Evolutionary conservation across 2,113 vertebrate genomes (phyloP), one percentile per base, ranked within the genome.

Genomic region (Lamprotornis superbus): DNA sequence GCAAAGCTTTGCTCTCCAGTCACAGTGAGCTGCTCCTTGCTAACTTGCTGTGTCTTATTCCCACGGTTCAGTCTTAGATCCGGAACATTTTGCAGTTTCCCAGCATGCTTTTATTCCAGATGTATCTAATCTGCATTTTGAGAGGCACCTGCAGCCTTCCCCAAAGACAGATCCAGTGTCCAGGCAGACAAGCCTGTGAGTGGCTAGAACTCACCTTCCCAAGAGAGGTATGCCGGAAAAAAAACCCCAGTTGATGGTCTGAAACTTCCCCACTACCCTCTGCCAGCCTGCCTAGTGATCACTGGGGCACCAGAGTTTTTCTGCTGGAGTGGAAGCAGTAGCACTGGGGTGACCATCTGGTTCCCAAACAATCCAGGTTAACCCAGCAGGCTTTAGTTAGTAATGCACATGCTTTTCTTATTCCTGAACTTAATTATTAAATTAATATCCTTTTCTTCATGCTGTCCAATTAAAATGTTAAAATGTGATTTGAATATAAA

Each of bases 401-500:
- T 28, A 39, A 55, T 44, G 28, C 9, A 47, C 1, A 1, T 73
- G 35, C 5, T 67, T 74, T 90, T 53, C 39, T 79, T 53, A 20
- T 64, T 81, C 71, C 61, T 71, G 37, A 78, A 46, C 33, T 37
- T 83, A 55, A 44, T 59, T 46, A 52, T 67, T 70, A 63, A 88
- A 76, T 44, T 12, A 76, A 52, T 37, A 75, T 44, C 14, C 33
- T 94, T 61, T 59, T 73, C 85, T 84, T 88, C 70, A 87, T 59
- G 33, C 40, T 19, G 14, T 44, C 33, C 40, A 52, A 53, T 69
- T 65, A 71, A 73, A 92, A 37, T 35, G 22, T 42, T 69, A 85
- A 93, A 90, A 67, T 55, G 53, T 50, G 69, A 42, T 55, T 87
- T 70, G 55, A 93, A 69, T 69, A 61, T 27, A 87, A 91, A 71